A percentile compares a stretch with the other conserved stretches of the same genome.
These are phyloP conservation scores for Rhabdophis nuchalis DNA, from an alignment of 2,797 vertebrate genomes.

Conservation along the genomic window DNA sequence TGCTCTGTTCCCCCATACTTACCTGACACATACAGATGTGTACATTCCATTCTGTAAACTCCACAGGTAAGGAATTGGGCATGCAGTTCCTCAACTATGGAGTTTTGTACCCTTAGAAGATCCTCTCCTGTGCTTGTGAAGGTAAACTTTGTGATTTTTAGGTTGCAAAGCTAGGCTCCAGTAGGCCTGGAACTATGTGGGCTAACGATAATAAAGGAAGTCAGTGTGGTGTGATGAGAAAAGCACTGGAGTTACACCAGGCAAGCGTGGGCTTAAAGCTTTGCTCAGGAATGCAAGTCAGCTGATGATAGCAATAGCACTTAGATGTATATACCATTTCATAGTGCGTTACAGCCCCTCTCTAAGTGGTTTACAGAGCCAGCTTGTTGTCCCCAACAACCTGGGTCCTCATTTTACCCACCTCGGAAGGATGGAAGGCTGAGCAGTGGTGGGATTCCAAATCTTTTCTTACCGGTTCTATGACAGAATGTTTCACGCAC, in stretches of 20 bases:
- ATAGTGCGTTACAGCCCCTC: too few relatives aligned
- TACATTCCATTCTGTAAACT: neutral
- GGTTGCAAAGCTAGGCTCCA: neutral
- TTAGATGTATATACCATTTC: too few relatives aligned
- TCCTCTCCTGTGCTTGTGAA: neutral
- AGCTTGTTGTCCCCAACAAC: too few relatives aligned
- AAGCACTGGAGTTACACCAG: neutral
- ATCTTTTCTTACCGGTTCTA: too few relatives aligned
- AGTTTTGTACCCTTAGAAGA: neutral
- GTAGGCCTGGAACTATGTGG: neutral
- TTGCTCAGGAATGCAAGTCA: neutral
- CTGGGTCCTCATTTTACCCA: too few relatives aligned
- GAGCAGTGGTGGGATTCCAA: too few relatives aligned
- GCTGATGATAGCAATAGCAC: neutral
- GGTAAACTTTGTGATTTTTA: neutral
- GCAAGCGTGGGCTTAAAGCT: neutral
- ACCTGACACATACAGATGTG: too few relatives aligned
- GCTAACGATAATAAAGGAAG: neutral
- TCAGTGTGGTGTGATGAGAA: neutral
- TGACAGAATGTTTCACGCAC: too few relatives aligned
- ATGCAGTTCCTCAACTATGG: neutral
- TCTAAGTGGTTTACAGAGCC: too few relatives aligned
- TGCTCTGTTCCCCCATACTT: neutral
- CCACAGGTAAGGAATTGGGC: neutral
- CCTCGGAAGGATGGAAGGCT: too few relatives aligned